These are phyloP conservation scores for Drosophila macrospina DNA, from an alignment of 2,888 invertebrate genomes.

Conservation along the genomic window DNA sequence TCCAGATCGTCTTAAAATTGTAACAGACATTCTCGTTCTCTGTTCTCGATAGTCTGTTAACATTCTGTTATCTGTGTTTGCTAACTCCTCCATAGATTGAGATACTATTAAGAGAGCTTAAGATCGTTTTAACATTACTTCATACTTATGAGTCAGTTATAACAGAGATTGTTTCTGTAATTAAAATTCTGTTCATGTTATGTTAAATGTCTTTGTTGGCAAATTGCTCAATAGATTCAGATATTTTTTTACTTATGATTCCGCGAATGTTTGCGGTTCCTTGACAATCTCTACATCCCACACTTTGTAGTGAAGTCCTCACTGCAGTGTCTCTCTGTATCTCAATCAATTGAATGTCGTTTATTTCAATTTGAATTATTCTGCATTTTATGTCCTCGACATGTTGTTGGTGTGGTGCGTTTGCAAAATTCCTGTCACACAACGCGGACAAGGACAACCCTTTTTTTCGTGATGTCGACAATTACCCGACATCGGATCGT, in stretches of 20 bases:
- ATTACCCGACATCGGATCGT: constrained; percentile 16
- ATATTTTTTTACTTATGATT: not conserved
- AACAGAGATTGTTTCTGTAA: not conserved
- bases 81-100: too few species aligned
- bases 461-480: constrained; percentile 34
- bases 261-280: not conserved
- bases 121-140: too few species aligned
- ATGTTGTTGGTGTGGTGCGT: constrained; percentile 20
- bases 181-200: not conserved
- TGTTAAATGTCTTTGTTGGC: too few species aligned
- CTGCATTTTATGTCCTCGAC: constrained; percentile 30
- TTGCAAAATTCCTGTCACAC: constrained; percentile 38
- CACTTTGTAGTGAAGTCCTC: not conserved
- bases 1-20: too few species aligned
- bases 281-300: not conserved
- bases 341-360: constrained; percentile 34
- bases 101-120: too few species aligned
- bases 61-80: too few species aligned
- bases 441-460: constrained; percentile 69
- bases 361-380: constrained; percentile 61
- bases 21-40: too few species aligned
- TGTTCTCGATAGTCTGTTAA: too few species aligned
- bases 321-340: not conserved
- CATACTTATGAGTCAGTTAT: not conserved
- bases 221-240: not conserved